Evolutionary conservation across 2,113 vertebrate genomes (phyloP).

Genomic region (Nothocercus nigrocapillus): DNA sequence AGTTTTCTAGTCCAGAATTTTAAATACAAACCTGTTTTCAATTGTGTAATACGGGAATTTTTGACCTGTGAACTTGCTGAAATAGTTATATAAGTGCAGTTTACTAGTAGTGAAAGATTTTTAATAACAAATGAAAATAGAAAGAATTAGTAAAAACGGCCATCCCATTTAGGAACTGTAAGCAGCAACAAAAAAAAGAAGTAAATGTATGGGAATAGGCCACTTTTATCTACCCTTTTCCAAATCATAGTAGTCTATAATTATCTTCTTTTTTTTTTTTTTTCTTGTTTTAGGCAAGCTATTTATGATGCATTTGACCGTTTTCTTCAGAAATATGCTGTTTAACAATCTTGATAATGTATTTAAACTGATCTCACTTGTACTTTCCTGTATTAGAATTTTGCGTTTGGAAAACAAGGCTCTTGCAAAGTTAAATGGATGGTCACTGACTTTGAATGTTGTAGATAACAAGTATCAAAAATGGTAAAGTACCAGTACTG

Average conservation of each 20-base stretch:
- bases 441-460: background rate
- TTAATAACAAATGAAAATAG: background rate
- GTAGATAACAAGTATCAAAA: background rate
- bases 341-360: background rate
- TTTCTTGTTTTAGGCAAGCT: conserved; percentile 82
- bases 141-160: background rate
- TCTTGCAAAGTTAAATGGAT: background rate
- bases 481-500: background rate
- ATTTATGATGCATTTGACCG: conserved; percentile 96
- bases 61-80: background rate
- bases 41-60: background rate
- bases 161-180: background rate
- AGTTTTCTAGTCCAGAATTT: background rate
- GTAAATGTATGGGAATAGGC: background rate
- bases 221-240: background rate
- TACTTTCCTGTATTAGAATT: conserved; percentile 5
- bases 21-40: background rate
- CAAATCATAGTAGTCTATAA: background rate
- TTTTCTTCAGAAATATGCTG: conserved; percentile 90
- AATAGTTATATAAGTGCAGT: background rate
- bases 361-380: background rate
- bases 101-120: background rate
- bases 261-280: background rate
- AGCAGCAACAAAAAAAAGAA: background rate
- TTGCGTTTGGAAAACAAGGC: conserved; percentile 17